These are phyloP conservation scores for Drosophila saltans DNA, from an alignment of 1,140 invertebrate species.

Conservation along the genomic window DNA sequence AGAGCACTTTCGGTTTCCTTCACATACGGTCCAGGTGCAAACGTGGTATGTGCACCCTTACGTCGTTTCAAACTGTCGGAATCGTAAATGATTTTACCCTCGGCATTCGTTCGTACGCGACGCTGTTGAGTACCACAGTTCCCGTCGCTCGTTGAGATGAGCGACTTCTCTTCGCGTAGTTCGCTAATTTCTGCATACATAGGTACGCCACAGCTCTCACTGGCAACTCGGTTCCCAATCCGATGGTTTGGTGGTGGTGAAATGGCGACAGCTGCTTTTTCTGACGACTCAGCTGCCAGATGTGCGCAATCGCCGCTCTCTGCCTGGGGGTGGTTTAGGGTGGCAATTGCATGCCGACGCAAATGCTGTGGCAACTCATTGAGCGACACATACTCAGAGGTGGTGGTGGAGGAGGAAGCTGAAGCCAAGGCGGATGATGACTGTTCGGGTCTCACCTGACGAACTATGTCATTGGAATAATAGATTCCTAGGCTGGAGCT, in stretches of 20 bases:
- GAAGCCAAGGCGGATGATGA: constrained; percentile 83
- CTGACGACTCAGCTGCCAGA: constrained; percentile 18
- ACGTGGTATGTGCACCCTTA: constrained; percentile 92
- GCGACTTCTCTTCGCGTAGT: constrained; percentile 70
- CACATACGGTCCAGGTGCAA: constrained; percentile 91
- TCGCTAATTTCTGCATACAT: constrained; percentile 82
- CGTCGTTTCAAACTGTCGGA: constrained; percentile 93
- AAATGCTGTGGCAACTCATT: constrained; percentile 89
- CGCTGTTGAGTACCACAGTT: constrained; percentile 74
- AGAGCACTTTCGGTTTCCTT: constrained; percentile 85
- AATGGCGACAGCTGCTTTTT: constrained; percentile 37
- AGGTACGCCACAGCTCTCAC: constrained; percentile 49
- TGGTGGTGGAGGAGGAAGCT: constrained; percentile 78
- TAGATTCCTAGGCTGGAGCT: constrained; percentile 82
- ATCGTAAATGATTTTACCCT: constrained; percentile 94
- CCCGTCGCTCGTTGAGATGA: constrained; percentile 39
- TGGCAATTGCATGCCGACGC: constrained; percentile 83
- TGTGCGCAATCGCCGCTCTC: constrained; percentile 65
- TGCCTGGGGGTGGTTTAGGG: constrained; percentile 9
- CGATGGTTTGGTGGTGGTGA: constrained; percentile 2
- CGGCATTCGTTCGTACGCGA: constrained; percentile 91
- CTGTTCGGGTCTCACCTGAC: constrained; percentile 72
- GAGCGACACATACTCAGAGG: constrained; percentile 91
- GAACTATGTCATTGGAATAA: constrained; percentile 85
- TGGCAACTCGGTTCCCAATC: background rate